phyloP scores from a whole-genome alignment of 2,888 invertebrate species.

The Epinotia nisella region DNA sequence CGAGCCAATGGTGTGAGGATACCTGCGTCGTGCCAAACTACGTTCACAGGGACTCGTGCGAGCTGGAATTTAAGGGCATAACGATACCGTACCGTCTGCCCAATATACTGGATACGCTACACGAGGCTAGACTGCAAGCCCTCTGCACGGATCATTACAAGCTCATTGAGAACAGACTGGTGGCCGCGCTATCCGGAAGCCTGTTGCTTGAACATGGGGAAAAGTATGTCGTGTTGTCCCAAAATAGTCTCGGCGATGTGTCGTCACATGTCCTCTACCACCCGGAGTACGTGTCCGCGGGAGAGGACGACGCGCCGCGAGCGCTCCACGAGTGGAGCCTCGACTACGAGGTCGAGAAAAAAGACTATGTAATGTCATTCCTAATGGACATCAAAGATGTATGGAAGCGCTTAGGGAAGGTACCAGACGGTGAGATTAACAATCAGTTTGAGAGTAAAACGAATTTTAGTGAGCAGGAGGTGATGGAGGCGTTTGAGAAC shows the following conservation, averaged over 20 bases:
- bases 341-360: conserved; percentile 54
- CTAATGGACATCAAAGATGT: conserved; percentile 61
- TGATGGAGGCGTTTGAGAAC: conserved; percentile 63
- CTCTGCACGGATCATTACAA: conserved; percentile 67
- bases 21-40: conserved; percentile 71
- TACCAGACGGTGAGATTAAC: conserved; percentile 61
- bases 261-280: conserved; percentile 67
- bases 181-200: conserved; percentile 66
- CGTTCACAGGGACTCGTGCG: conserved; percentile 56
- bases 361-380: conserved; percentile 63
- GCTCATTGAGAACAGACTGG: conserved; percentile 65
- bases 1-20: conserved; percentile 78
- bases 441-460: conserved; percentile 40
- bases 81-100: conserved; percentile 73
- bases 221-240: conserved; percentile 65
- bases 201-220: conserved; percentile 62
- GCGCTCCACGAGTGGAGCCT: conserved; percentile 69
- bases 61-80: conserved; percentile 57
- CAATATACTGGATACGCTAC: conserved; percentile 63
- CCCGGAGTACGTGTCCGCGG: conserved; percentile 64
- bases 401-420: conserved; percentile 63
- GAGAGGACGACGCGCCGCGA: conserved; percentile 65
- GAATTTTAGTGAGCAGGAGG: conserved; percentile 66
- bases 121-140: conserved; percentile 62
- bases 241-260: conserved; percentile 77